A percentile compares a stretch with the other conserved stretches of the same genome.
phyloP scores from a whole-genome alignment of 2,888 invertebrate species.

The Maniola hyperantus region DNA sequence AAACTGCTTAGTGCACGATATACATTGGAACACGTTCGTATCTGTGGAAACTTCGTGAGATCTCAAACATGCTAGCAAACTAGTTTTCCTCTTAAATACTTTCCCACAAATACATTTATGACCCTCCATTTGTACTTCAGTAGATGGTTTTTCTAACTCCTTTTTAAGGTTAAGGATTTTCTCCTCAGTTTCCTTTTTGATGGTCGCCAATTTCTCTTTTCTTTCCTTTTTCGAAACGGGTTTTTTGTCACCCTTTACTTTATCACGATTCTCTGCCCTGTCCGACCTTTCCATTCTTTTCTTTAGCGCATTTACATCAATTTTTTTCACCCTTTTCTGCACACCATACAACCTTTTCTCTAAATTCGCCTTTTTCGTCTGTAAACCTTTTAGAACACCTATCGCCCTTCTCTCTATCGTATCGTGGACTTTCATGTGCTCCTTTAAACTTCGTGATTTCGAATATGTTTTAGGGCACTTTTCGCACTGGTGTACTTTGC shows the following conservation, averaged over 20 bases:
- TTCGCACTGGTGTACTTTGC: conserved; percentile 25
- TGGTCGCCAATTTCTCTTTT: conserved; percentile 25
- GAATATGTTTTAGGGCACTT: conserved; percentile 63
- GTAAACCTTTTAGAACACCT: conserved; percentile 55
- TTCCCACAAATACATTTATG: conserved; percentile 72
- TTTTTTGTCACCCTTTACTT: conserved; percentile 38
- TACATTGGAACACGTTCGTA: conserved; percentile 52
- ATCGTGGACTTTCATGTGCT: conserved; percentile 62
- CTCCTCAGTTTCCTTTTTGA: conserved; percentile 32
- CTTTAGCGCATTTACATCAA: conserved; percentile 21
- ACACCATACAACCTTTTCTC: conserved; percentile 46
- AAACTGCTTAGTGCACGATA: conserved; percentile 64
- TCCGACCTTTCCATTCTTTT: conserved; percentile 40
- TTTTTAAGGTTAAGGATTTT: conserved; percentile 30
- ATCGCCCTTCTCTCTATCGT: conserved; percentile 61
- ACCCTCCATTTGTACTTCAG: conserved; percentile 52
- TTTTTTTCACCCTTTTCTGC: conserved; percentile 38
- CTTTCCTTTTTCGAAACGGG: conserved; percentile 33
- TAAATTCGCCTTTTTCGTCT: conserved; percentile 54
- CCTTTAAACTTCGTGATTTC: conserved; percentile 44
- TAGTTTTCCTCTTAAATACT: conserved; percentile 61
- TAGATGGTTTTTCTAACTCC: conserved; percentile 27
- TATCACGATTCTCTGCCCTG: conserved; percentile 50
- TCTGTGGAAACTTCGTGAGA: conserved; percentile 61
- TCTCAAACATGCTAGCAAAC: conserved; percentile 70